Base-by-base conservation (phyloP, 2,797 vertebrate genomes). In the Centropyge bicolor region DNA sequence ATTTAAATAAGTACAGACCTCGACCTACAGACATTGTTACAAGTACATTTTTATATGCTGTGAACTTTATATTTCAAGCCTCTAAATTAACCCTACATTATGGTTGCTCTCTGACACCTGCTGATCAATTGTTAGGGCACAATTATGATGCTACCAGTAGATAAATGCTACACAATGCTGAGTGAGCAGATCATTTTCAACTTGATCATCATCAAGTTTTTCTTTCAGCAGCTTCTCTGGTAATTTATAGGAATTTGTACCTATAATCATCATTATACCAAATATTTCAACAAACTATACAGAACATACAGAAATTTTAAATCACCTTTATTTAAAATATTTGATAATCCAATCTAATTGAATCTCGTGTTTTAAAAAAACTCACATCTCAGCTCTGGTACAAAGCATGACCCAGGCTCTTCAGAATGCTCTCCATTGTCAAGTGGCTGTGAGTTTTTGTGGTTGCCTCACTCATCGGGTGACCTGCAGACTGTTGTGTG, bases 401-500 rank as follows among this genome's bases (percentile, higher is more conserved):
- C 17, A 40, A 12, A 41, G 19, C 36, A 11, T 31, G 38, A 45
- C 12, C 64, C 3, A 2, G 31, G 19, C 20, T 13, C 43, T 1
- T 20, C 55, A 77, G 36, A 70, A n/a, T 1, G 24, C 17, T 48
- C 19, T 9, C 1, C 13, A 12, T 17, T 24, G 4, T 56, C 10
- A 43, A 36, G 46, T 38, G 62, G 41, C 31, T 59, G 61, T 36
- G 45, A 60, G 49, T 10, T 4, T 38, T 69, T 65, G 70, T 48
- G 57, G 57, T 55, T 43, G 70, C 24, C 48, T 79, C 22, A 1
- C 68, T 70, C 76, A 45, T 38, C 55, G 45, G 78, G 78, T 76
- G 78, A 76, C 54, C 48, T 45, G 67, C 67, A 55, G 51, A 65
- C 67, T 2, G 35, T 75, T 79, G 78, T 63, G 69, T 51, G 46